Conservation (phyloP, 2,888 invertebrate genomes). For the Panopea generosa region DNA sequence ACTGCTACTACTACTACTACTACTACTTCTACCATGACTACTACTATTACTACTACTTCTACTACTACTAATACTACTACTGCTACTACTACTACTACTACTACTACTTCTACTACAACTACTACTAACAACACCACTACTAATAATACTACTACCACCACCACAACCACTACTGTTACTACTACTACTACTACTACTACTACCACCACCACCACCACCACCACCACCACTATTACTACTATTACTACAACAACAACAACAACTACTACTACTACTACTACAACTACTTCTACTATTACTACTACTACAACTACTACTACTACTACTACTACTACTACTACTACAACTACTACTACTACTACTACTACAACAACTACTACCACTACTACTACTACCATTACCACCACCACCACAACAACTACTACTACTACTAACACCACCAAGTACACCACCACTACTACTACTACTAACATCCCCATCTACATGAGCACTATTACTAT, state of each 20-base stretch:
- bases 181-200: conserved; percentile 12
- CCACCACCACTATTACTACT: conserved; percentile 7
- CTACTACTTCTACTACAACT: conserved; percentile 9
- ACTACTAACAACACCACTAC: too few relatives aligned
- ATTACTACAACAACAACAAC: conserved; percentile 5
- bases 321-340: conserved; percentile 12
- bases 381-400: conserved; percentile 8
- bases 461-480: too few relatives aligned
- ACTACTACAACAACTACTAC: conserved; percentile 9
- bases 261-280: conserved; percentile 10
- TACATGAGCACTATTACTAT: too few relatives aligned
- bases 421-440: too few relatives aligned
- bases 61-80: too few relatives aligned
- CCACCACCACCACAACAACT: conserved; percentile 2
- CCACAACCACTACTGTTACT: too few relatives aligned
- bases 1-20: too few relatives aligned
- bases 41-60: too few relatives aligned
- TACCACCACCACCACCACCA: conserved; percentile 4
- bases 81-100: conserved; percentile 11
- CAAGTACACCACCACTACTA: too few relatives aligned
- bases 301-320: conserved; percentile 10
- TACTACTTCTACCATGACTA: too few relatives aligned
- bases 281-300: conserved; percentile 8
- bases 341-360: conserved; percentile 10
- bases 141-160: too few relatives aligned